phyloP scores from a whole-genome alignment of 2,888 invertebrate species.

The Zaprionus bogoriensis region DNA sequence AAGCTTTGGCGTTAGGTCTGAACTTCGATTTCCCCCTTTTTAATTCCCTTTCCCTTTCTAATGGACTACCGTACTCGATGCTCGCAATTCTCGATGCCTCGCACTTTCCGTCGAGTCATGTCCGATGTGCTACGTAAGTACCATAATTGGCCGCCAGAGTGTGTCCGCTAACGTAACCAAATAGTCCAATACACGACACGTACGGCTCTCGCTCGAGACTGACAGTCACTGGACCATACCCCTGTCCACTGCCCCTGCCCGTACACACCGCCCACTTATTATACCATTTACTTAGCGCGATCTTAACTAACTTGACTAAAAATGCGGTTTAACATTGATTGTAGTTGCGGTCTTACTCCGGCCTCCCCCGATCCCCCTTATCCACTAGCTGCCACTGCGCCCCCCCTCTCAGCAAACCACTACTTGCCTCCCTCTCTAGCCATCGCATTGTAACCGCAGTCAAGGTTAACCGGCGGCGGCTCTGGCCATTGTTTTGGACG shows the following conservation, averaged over 20 bases:
- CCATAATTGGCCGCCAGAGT: not conserved
- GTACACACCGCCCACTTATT: not conserved
- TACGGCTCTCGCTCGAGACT: too few relatives aligned
- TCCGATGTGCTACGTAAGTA: not conserved
- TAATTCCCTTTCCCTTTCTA: not conserved
- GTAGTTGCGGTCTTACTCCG: not conserved
- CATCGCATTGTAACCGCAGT: conserved; percentile 55
- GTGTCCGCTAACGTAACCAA: not conserved
- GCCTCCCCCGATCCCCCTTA: not conserved
- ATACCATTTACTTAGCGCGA: conserved; percentile 12
- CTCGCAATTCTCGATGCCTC: not conserved
- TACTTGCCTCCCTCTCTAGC: not conserved
- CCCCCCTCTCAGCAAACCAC: too few relatives aligned
- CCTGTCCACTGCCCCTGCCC: not conserved
- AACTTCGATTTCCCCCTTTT: not conserved
- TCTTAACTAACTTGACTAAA: conserved; percentile 43
- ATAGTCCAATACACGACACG: too few relatives aligned
- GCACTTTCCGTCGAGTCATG: not conserved
- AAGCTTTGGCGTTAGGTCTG: not conserved
- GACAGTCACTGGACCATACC: not conserved
- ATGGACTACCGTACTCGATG: not conserved
- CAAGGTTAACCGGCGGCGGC: conserved; percentile 61
- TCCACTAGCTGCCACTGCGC: too few relatives aligned
- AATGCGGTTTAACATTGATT: conserved; percentile 59
- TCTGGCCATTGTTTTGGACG: conserved; percentile 38